Conservation (phyloP, 1,140 invertebrate species). For the Danaus melanippus region DNA sequence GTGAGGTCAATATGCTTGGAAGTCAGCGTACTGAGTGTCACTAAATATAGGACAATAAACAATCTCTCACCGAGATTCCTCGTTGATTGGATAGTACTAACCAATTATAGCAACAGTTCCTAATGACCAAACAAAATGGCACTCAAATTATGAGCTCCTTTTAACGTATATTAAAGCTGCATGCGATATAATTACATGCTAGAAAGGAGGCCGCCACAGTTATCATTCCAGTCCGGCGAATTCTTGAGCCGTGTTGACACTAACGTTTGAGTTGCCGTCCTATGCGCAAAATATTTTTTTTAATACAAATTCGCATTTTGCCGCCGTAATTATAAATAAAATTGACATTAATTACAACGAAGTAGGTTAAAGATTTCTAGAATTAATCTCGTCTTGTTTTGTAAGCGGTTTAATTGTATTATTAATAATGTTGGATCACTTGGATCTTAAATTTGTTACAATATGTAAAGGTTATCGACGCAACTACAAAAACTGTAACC, state of each 20-base stretch:
- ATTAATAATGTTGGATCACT: no score
- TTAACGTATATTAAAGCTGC: conserved; percentile 25
- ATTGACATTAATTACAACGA: conserved; percentile 64
- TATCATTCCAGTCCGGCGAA: conserved; percentile 32
- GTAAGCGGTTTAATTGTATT: conserved; percentile 13
- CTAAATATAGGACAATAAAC: conserved; percentile 15
- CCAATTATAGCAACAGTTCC: conserved; percentile 22
- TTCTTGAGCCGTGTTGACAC: conserved; percentile 36
- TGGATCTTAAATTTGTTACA: no score
- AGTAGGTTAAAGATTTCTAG: conserved; percentile 64
- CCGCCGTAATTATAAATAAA: conserved; percentile 61
- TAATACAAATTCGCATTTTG: conserved; percentile 31
- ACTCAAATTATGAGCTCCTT: conserved; percentile 26
- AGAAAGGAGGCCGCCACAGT: conserved; percentile 32
- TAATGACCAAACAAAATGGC: conserved; percentile 28
- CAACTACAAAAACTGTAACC: no score
- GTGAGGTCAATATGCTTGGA: no score
- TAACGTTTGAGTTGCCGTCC: conserved; percentile 18
- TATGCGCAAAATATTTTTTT: conserved; percentile 40
- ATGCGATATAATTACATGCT: conserved; percentile 26
- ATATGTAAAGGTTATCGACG: no score
- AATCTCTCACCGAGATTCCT: conserved; percentile 20
- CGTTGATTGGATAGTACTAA: conserved; percentile 22
- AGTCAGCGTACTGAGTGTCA: no score
- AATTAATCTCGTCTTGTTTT: conserved; percentile 44